Evolutionary conservation across 2,113 vertebrate genomes (phyloP), one percentile per base, ranked within the genome.

Genomic region (Etheostoma spectabile): DNA sequence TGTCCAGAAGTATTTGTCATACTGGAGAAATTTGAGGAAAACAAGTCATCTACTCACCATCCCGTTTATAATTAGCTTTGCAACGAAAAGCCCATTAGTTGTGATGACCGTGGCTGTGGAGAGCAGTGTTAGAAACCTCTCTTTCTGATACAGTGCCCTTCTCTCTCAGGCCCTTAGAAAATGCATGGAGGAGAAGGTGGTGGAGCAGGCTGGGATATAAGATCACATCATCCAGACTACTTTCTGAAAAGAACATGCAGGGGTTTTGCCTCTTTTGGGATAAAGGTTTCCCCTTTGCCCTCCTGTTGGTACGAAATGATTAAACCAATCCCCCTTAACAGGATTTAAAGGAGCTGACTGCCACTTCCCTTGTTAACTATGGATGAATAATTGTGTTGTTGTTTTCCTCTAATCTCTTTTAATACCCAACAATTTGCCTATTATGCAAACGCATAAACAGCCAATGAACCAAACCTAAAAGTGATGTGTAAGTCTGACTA

Each of bases 31-130:
- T 80, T 48, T 60, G 67, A 65, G 77, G 51, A 82, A 85, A 88
- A 89, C 82, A 84, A 84, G 59, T 70, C 85, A 64, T 71, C 63
- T 82, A 79, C 87, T 90, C 85, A 83, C 86, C 71, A 82, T 83
- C 65, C 49, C 1, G n/a, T 53, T 82, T 86, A 75, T 73, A 87
- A 86, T 89, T 79, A 71, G 61, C 84, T 88, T 89, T 79, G 53
- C 72, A 57, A 22, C 46, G 15, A 72, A 86, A 86, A 87, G 82
- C 52, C 80, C 77, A 88, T 91, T 84, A 89, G 88, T 78, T 55
- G 65, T 66, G 81, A 90, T 81, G 75, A 45, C 53, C 18, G 64
- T 45, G 42, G 75, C 55, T 53, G 21, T 48, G 49, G 55, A 66
- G 61, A 86, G 71, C 78, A 33, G 46, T 70, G 83, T 77, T 84